These are phyloP conservation scores for Cottus gobio DNA, from an alignment of 2,113 vertebrate genomes.

Conservation along the genomic window DNA sequence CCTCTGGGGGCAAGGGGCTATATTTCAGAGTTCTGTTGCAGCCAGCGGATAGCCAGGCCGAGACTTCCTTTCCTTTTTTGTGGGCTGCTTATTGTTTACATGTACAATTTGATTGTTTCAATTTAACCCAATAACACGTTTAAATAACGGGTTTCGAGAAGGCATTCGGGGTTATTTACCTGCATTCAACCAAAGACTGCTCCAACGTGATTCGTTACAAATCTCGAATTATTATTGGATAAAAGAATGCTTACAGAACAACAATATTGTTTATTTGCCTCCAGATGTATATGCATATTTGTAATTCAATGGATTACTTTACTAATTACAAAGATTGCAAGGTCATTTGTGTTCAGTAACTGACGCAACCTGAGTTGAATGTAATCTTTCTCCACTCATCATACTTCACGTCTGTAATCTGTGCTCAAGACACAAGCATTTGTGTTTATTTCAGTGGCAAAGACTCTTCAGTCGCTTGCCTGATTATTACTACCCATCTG, in stretches of 20 bases:
- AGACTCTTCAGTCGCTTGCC: slow-evolving; percentile 49
- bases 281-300: not conserved
- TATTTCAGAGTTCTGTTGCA: not conserved
- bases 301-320: not conserved
- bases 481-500: slow-evolving; percentile 79
- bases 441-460: slow-evolving; percentile 53
- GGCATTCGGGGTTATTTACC: no score
- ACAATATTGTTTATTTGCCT: no score
- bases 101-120: no score
- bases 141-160: no score
- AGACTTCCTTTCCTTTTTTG: not conserved
- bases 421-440: slow-evolving; percentile 45
- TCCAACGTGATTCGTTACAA: no score
- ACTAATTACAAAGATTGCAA: not conserved
- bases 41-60: not conserved
- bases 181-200: no score
- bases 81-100: no score
- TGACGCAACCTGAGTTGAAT: not conserved
- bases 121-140: no score
- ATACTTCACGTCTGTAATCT: slow-evolving; percentile 18
- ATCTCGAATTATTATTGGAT: no score
- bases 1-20: not conserved
- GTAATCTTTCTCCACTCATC: slow-evolving; percentile 26
- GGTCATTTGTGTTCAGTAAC: not conserved
- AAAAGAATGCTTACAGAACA: no score